Percentiles rank a stretch among this genome's conserved stretches.
These are phyloP conservation scores for Blastobasis lacticolella DNA, from an alignment of 2,888 invertebrate species.

Conservation along the genomic window DNA sequence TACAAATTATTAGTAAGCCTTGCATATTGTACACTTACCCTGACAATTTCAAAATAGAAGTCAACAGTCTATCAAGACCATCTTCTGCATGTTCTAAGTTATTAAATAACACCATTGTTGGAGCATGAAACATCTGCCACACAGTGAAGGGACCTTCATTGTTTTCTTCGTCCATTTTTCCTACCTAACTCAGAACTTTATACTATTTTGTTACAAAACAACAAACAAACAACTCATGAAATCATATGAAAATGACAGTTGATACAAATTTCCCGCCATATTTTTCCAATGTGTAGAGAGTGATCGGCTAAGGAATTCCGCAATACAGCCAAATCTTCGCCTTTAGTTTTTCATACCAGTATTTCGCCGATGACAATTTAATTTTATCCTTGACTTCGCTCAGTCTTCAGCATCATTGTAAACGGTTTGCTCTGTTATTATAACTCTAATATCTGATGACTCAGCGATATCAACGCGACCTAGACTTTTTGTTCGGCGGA, in stretches of 20 bases:
- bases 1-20: no score
- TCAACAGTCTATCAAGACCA: slow-evolving; percentile 71
- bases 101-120: slow-evolving; percentile 73
- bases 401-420: no score
- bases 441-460: no score
- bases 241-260: background rate
- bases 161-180: slow-evolving; percentile 54
- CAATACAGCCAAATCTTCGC: no score
- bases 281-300: no score
- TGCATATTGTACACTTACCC: slow-evolving; percentile 35
- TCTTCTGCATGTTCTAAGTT: slow-evolving; percentile 72
- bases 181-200: background rate
- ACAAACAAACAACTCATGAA: slow-evolving; percentile 2
- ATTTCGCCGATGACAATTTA: no score
- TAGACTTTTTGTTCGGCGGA: no score
- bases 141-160: slow-evolving; percentile 63
- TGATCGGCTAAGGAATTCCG: no score
- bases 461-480: no score
- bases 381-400: no score
- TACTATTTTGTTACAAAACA: slow-evolving; percentile 8
- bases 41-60: slow-evolving; percentile 74
- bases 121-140: slow-evolving; percentile 79
- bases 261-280: background rate
- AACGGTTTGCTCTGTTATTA: no score
- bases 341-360: no score